Conservation (phyloP, 2,797 vertebrate genomes). For the Gorsachius magnificus region DNA sequence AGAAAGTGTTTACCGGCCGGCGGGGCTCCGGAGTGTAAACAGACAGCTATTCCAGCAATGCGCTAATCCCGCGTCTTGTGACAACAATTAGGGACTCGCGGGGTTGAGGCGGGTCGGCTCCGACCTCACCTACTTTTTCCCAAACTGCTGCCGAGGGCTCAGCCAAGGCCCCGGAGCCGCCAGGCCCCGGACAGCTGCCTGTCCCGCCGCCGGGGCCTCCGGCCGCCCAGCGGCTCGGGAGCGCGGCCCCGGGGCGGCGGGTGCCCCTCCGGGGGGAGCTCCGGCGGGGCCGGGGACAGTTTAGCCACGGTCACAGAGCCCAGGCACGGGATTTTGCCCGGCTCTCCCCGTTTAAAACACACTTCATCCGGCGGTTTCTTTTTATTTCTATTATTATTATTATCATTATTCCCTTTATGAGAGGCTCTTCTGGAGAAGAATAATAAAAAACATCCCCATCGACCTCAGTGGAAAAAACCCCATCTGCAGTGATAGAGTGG, state of each 20-base stretch:
- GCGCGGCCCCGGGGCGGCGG: no score
- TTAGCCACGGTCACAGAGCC: neutral
- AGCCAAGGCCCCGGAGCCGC: neutral
- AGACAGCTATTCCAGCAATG: conserved; percentile 99
- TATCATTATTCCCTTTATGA: neutral
- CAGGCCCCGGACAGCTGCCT: neutral
- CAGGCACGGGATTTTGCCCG: neutral
- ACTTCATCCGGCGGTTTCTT: neutral
- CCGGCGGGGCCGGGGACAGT: neutral
- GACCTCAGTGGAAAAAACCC: neutral
- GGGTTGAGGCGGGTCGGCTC: conserved; percentile 83
- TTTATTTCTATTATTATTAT: no score
- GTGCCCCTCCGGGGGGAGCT: no score
- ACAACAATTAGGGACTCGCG: conserved; percentile 93
- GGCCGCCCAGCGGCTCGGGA: no score
- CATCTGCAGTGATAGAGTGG: neutral
- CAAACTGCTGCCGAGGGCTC: neutral
- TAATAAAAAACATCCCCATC: neutral
- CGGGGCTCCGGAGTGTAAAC: conserved; percentile 89
- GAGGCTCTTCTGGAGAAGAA: neutral
- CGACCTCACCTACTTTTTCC: conserved; percentile 81
- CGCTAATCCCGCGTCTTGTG: conserved; percentile 98
- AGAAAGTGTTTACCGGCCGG: conserved; percentile 95
- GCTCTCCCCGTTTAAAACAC: neutral
- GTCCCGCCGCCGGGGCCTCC: neutral